phyloP scores from a whole-genome alignment of 2,888 invertebrate genomes.

The Philhelius pedissequus region DNA sequence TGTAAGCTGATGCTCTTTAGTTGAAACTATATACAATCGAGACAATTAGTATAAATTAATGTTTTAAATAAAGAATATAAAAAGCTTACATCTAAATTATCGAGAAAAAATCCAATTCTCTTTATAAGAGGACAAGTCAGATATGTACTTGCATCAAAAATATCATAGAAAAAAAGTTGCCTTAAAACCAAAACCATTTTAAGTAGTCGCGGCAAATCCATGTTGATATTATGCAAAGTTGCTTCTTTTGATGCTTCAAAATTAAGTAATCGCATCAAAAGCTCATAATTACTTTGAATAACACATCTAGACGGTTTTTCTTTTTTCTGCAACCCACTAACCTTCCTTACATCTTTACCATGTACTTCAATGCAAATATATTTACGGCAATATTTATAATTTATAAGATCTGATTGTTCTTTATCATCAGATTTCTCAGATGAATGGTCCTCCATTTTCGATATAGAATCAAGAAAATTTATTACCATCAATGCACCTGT shows the following conservation, averaged over 20 bases:
- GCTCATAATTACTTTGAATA: slow-evolving; percentile 74
- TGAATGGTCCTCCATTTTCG: not conserved
- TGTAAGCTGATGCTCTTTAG: slow-evolving; percentile 70
- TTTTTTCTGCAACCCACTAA: not conserved
- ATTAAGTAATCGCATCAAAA: slow-evolving; percentile 75
- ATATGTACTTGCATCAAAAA: slow-evolving; percentile 71
- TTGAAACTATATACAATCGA: slow-evolving; percentile 71
- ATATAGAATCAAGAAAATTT: slow-evolving; percentile 73
- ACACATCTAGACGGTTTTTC: slow-evolving; percentile 72
- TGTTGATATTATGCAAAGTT: slow-evolving; percentile 67
- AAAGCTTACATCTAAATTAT: slow-evolving; percentile 73
- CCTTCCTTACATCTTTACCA: slow-evolving; percentile 53
- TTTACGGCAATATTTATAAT: slow-evolving; percentile 74
- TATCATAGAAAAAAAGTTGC: slow-evolving; percentile 72
- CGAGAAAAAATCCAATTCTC: slow-evolving; percentile 75
- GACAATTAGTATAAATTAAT: not conserved
- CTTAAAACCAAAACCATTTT: slow-evolving; percentile 72
- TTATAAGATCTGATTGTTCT: slow-evolving; percentile 52
- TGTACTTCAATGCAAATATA: slow-evolving; percentile 72
- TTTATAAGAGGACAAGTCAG: slow-evolving; percentile 75
- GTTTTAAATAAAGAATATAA: no score
- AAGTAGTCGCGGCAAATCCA: slow-evolving; percentile 71
- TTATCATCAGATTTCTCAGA: not conserved
- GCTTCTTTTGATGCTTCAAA: slow-evolving; percentile 70
- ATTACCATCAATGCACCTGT: slow-evolving; percentile 75